Conservation (phyloP, 2,113 vertebrate species). For the Andinoacara biseriatus region DNA sequence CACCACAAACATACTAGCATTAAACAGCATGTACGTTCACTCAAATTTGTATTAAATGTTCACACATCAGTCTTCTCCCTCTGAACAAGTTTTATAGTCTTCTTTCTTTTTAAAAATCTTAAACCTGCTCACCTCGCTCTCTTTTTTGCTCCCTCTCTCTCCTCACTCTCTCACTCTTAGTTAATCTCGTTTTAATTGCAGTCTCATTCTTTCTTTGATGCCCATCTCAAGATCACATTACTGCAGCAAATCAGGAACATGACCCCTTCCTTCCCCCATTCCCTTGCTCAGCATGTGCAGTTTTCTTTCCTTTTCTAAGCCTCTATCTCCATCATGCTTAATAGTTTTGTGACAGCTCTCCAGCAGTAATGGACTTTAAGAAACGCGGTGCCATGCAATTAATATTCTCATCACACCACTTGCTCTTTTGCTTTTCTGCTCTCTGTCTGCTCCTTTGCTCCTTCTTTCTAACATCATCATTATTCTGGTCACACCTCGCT, state of each 20-base stretch:
- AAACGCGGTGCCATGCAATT: slow-evolving; percentile 40
- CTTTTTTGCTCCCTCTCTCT: not conserved
- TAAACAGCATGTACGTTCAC: slow-evolving; percentile 49
- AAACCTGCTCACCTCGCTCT: not conserved
- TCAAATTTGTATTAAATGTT: slow-evolving; percentile 37
- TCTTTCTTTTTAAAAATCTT: not conserved
- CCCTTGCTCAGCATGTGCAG: not conserved
- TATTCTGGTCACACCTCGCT: slow-evolving; percentile 48
- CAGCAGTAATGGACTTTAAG: slow-evolving; percentile 48
- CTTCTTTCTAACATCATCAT: slow-evolving; percentile 22
- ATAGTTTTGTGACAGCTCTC: slow-evolving; percentile 56
- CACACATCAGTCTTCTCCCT: slow-evolving; percentile 12
- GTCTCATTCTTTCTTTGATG: slow-evolving; percentile 34
- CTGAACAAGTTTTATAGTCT: not conserved
- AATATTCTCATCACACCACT: slow-evolving; percentile 49
- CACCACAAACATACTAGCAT: slow-evolving; percentile 48
- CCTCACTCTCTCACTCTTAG: not conserved
- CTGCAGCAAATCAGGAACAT: slow-evolving; percentile 22
- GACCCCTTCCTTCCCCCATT: not conserved
- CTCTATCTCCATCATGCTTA: slow-evolving; percentile 30
- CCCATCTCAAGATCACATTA: slow-evolving; percentile 25
- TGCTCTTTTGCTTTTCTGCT: slow-evolving; percentile 21
- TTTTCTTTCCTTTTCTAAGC: not conserved
- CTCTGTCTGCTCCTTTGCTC: slow-evolving; percentile 3
- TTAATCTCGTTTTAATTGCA: slow-evolving; percentile 65